Conservation (phyloP, 2,888 invertebrate species). For the Sthenelais limicola region DNA sequence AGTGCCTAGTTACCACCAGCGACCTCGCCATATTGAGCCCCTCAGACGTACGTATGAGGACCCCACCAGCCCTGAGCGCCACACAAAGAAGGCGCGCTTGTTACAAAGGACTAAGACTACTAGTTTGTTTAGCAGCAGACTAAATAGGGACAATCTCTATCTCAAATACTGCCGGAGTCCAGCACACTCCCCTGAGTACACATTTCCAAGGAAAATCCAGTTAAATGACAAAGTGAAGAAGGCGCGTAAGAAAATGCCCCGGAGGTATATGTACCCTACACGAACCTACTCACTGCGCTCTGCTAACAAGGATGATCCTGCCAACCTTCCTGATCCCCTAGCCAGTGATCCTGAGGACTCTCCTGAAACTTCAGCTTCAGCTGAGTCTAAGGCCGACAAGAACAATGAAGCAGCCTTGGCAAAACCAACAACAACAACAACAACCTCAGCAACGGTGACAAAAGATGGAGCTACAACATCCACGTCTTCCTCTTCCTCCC, state of each 20-base stretch:
- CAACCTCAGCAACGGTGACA: not conserved
- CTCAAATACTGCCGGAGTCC: slow-evolving; percentile 15
- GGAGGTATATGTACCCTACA: slow-evolving; percentile 40
- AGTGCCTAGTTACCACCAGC: slow-evolving; percentile 29
- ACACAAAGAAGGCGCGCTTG: slow-evolving; percentile 32
- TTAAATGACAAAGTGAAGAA: slow-evolving; percentile 28
- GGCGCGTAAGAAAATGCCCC: slow-evolving; percentile 23
- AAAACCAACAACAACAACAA: not conserved
- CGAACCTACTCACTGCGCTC: slow-evolving; percentile 37
- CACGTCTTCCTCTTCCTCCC: not conserved
- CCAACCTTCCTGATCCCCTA: not conserved
- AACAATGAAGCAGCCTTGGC: not conserved
- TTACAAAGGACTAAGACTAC: slow-evolving; percentile 38
- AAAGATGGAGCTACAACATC: too few species aligned
- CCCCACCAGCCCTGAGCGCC: slow-evolving; percentile 37
- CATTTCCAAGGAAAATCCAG: slow-evolving; percentile 15
- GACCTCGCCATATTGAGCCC: slow-evolving; percentile 28
- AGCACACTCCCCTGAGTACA: slow-evolving; percentile 24
- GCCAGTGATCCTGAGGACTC: slow-evolving; percentile 19
- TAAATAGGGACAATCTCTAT: slow-evolving; percentile 10
- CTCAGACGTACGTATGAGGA: slow-evolving; percentile 16
- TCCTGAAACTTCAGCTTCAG: not conserved
- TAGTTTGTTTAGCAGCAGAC: not conserved
- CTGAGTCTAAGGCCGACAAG: not conserved
- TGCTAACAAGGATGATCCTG: slow-evolving; percentile 29